Percentiles rank a stretch among this genome's conserved stretches.
Conservation (phyloP, 2,797 vertebrate genomes). For the Salarias fasciatus region DNA sequence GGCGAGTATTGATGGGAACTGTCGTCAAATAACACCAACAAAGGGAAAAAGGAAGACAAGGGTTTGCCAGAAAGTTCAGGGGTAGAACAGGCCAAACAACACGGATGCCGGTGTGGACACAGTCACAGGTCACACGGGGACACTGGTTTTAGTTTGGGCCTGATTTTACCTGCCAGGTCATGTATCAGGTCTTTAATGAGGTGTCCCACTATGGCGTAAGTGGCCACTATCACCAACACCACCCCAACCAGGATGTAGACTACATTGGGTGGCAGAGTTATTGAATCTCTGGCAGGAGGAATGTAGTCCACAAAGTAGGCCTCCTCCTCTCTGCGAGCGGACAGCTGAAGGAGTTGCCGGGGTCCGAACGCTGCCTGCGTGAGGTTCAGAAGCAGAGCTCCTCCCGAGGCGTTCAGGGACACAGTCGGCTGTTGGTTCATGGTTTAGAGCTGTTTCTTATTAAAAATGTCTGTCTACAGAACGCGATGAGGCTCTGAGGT, state of each 20-base stretch:
- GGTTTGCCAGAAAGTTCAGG: background rate
- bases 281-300: conserved; percentile 85
- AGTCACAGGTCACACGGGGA: conserved; percentile 10
- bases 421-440: conserved; percentile 44
- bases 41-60: conserved; percentile 8
- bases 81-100: conserved; percentile 1
- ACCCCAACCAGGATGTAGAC: conserved; percentile 86
- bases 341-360: conserved; percentile 65
- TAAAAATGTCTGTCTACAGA: conserved; percentile 13
- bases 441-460: conserved; percentile 10
- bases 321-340: conserved; percentile 51
- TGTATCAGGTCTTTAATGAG: conserved; percentile 92
- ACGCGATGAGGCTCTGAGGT: background rate
- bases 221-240: conserved; percentile 84
- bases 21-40: conserved; percentile 9
- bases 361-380: conserved; percentile 49
- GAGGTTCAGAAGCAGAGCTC: conserved; percentile 43
- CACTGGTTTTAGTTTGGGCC: conserved; percentile 11
- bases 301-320: conserved; percentile 85
- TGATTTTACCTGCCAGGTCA: conserved; percentile 90
- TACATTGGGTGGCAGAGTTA: conserved; percentile 83
- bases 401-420: conserved; percentile 46
- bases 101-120: background rate
- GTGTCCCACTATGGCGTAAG: conserved; percentile 93
- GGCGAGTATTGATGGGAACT: conserved; percentile 21